phyloP scores from a whole-genome alignment of 23 tunicate species.

The Ciona savignyi region DNA sequence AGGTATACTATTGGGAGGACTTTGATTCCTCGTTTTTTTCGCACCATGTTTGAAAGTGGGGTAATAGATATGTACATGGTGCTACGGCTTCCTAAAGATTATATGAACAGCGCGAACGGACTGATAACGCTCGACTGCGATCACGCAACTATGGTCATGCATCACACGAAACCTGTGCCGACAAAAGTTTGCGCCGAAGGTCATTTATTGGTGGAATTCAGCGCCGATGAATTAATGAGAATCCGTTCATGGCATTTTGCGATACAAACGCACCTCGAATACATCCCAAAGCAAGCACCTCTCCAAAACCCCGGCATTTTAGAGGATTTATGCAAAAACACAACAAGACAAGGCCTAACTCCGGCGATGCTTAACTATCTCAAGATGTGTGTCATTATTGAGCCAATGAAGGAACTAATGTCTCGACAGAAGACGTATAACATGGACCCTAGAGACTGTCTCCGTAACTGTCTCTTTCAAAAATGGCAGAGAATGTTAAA shows the following conservation, averaged over 20 bases:
- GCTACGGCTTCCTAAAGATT: constrained; percentile 48
- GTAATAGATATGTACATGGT: constrained; percentile 54
- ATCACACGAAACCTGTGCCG: constrained; percentile 69
- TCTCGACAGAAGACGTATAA: constrained; percentile 79
- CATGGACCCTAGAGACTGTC: constrained; percentile 94
- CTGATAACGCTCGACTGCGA: constrained; percentile 54
- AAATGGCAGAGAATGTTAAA: constrained; percentile 92
- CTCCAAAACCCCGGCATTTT: constrained; percentile 48
- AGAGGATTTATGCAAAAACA: constrained; percentile 63
- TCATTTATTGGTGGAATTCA: constrained; percentile 66
- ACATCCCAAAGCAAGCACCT: constrained; percentile 58
- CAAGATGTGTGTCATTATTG: constrained; percentile 81
- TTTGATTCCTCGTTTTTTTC: constrained; percentile 88
- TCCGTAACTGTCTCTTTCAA: constrained; percentile 80
- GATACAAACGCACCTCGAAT: constrained; percentile 59
- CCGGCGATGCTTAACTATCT: constrained; percentile 54
- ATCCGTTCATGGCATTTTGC: constrained; percentile 72
- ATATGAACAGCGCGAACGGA: constrained; percentile 32
- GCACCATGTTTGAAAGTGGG: constrained; percentile 79
- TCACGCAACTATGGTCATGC: constrained; percentile 68
- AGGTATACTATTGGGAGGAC: constrained; percentile 74
- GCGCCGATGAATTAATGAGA: constrained; percentile 67
- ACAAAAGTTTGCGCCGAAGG: constrained; percentile 79
- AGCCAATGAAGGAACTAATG: constrained; percentile 96
- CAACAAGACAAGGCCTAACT: constrained; percentile 75